Base-by-base conservation (phyloP, 2,888 invertebrate genomes). In the Lithophane ornitopus region DNA sequence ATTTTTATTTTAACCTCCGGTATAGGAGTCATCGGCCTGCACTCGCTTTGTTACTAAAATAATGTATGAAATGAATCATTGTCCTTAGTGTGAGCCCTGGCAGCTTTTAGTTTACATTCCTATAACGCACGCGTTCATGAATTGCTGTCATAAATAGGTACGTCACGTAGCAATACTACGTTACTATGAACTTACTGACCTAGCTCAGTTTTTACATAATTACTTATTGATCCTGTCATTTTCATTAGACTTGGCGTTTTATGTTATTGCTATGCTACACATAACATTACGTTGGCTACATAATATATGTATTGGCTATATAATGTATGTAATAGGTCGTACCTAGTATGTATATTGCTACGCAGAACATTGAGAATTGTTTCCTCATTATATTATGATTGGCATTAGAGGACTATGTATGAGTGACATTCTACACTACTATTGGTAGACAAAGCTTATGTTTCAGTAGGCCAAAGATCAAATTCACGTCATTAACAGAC, bases 31-130 rank as follows among this genome's bases (percentile, higher is more conserved):
- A 52, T 70, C 28, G n/a, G 16, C 8, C 16, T 63, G 63, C 54
- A 54, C 22, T 34, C 34, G 34, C 72, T 83, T 82, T 83, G 84
- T 82, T 82, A 72, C 76, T 70, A 52, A 80, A 82, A 84, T 80
- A 83, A 52, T 76, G 63, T 80, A 41, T 61, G 6, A 41, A 67
- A 65, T 73, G 73, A 80, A 65, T 84, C 76, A 80, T 84, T 84
- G 52, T 76, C 61, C 63, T 62, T 83, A 56, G 66, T 34, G 26
- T 9, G 16, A 34, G 26, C 44, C 16, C 66, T 46, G 22, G 14
- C 54, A 52, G 7, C 49, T 78, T 69, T 69, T 22, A 16, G 14
- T 46, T 72, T n/a, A 74, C 61, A 74, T 70, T 82, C 26, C 19
- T 26, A 2, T 54, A 61, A 7, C 19, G 9, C 68, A 68, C 19